phyloP scores from a whole-genome alignment of 2,797 vertebrate species.

The Lagorchestes hirsutus region DNA sequence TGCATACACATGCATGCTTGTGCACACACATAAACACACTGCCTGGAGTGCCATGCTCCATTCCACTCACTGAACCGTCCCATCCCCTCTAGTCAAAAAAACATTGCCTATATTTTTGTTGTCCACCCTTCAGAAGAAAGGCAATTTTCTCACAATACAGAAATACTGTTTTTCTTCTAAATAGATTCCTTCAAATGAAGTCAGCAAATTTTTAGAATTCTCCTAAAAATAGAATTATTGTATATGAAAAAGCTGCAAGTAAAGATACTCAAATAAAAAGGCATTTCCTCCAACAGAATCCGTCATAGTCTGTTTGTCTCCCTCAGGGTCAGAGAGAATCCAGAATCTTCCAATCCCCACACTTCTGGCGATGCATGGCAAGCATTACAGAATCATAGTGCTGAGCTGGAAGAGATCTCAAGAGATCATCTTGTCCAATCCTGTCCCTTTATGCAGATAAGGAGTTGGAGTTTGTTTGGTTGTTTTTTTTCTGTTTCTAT shows the following conservation, averaged over 20 bases:
- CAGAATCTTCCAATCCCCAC: background rate
- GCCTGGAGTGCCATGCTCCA: background rate
- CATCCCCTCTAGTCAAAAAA: background rate
- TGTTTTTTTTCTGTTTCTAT: background rate
- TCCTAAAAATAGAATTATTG: conserved; percentile 67
- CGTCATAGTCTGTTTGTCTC: background rate
- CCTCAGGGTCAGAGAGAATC: background rate
- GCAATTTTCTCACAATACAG: conserved; percentile 45
- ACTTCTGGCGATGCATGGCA: background rate
- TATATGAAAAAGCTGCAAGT: conserved; percentile 60
- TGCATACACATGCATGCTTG: background rate
- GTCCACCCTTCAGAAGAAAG: conserved; percentile 14
- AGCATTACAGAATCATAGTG: background rate
- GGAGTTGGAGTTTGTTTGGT: background rate
- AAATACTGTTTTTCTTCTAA: conserved; percentile 50
- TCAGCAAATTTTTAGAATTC: conserved; percentile 43
- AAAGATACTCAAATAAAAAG: conserved; percentile 69
- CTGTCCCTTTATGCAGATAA: background rate
- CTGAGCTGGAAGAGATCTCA: background rate
- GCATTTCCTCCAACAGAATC: background rate
- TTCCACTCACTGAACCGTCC: background rate
- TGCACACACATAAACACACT: rapidly evolving
- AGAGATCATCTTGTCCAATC: background rate
- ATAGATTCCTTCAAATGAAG: conserved; percentile 62
- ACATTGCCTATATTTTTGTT: background rate